Evolutionary conservation across 2,888 invertebrate genomes (phyloP).

Genomic region (Agrotis segetum): DNA sequence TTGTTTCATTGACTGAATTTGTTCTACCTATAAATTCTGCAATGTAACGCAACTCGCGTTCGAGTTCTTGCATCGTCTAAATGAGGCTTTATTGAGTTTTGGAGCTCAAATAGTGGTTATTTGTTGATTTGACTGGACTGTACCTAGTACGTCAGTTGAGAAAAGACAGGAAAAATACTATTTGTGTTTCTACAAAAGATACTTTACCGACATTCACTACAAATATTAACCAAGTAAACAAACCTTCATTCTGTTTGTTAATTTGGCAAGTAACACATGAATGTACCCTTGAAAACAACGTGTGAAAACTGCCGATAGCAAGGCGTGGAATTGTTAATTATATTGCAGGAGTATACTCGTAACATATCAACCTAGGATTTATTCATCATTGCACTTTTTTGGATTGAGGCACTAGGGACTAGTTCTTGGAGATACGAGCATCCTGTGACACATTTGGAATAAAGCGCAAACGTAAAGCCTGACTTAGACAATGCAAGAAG

Average conservation of each 20-base stretch:
- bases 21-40: no score
- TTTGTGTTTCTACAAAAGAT: slow-evolving; percentile 6
- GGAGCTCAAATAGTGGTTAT: no score
- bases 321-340: neutral
- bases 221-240: slow-evolving; percentile 27
- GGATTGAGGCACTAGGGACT: neutral
- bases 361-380: neutral
- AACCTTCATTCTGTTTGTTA: slow-evolving; percentile 42
- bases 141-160: no score
- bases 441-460: neutral
- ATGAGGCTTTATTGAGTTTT: no score
- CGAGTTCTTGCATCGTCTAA: no score
- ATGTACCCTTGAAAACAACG: slow-evolving; percentile 15
- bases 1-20: no score
- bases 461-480: no score
- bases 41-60: no score
- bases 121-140: no score
- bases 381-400: neutral
- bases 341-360: neutral
- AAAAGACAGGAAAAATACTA: neutral
- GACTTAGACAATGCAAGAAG: no score
- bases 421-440: neutral
- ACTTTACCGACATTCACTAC: neutral
- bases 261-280: slow-evolving; percentile 45
- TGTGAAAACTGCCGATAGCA: slow-evolving; percentile 23